Percentiles rank a stretch among this genome's conserved stretches.
These are phyloP conservation scores for Spondyliosoma cantharus DNA, from an alignment of 2,797 vertebrate genomes.

Conservation along the genomic window DNA sequence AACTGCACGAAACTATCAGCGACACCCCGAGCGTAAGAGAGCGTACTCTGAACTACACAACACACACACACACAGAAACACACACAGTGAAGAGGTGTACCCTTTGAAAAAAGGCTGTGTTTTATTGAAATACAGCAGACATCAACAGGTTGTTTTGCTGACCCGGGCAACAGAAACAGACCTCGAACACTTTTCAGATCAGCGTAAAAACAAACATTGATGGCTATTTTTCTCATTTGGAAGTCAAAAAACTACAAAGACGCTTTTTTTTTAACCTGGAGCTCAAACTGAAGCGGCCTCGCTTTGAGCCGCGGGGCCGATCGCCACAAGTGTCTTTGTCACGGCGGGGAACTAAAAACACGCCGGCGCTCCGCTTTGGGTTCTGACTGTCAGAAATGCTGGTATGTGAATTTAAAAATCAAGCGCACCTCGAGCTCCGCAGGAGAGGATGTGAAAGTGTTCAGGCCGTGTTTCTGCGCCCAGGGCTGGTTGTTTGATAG, in stretches of 20 bases:
- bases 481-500: conserved; percentile 74
- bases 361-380: conserved; percentile 44
- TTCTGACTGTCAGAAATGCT: conserved; percentile 57
- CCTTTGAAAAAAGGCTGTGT: conserved; percentile 81
- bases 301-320: neutral
- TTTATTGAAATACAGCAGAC: conserved; percentile 90
- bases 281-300: conserved; percentile 29
- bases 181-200: conserved; percentile 47
- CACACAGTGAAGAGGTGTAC: conserved; percentile 41
- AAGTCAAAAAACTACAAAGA: conserved; percentile 33
- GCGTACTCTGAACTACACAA: no score
- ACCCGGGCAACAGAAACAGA: conserved; percentile 78
- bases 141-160: conserved; percentile 90
- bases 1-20: no score
- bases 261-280: neutral
- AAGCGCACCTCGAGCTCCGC: conserved; percentile 31
- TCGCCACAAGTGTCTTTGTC: neutral
- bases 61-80: conserved; percentile 8
- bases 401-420: conserved; percentile 57
- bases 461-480: conserved; percentile 58
- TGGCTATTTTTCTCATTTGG: conserved; percentile 46
- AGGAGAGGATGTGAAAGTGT: conserved; percentile 41
- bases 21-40: no score
- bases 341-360: conserved; percentile 32
- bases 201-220: conserved; percentile 42